A percentile compares a stretch with the other conserved stretches of the same genome.
phyloP scores from a whole-genome alignment of 2,113 vertebrate genomes.

The Pedetes capensis region DNA sequence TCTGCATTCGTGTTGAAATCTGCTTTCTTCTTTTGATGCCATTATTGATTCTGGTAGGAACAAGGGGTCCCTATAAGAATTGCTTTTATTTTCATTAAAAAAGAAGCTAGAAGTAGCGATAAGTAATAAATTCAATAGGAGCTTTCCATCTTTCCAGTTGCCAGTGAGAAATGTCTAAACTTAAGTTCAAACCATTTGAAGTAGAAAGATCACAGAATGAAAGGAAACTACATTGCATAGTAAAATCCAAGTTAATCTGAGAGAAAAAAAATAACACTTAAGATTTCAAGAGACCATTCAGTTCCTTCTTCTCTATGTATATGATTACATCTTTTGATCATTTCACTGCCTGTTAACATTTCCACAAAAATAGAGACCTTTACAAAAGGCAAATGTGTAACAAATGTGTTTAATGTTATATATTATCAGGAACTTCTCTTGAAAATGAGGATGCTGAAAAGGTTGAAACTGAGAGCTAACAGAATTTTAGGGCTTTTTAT shows the following conservation, averaged over 20 bases:
- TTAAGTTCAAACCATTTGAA: neutral
- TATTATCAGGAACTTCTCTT: neutral
- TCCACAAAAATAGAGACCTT: neutral
- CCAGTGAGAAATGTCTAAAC: neutral
- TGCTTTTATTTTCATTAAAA: neutral
- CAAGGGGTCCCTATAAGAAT: neutral
- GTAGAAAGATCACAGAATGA: neutral
- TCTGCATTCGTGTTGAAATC: neutral
- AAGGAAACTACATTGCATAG: neutral
- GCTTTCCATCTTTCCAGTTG: neutral
- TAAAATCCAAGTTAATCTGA: neutral
- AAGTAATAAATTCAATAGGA: neutral
- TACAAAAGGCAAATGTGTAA: neutral
- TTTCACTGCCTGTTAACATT: neutral
- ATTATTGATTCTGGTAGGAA: neutral
- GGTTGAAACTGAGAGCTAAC: neutral
- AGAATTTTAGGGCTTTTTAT: slow-evolving; percentile 34
- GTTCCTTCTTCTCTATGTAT: neutral
- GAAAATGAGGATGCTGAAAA: neutral
- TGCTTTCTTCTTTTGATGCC: neutral
- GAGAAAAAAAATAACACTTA: neutral
- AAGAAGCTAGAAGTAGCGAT: neutral
- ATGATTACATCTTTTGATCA: neutral
- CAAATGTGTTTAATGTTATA: neutral
- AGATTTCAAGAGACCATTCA: neutral